Conservation (phyloP, 2,888 invertebrate species). For the Sympetrum striolatum region DNA sequence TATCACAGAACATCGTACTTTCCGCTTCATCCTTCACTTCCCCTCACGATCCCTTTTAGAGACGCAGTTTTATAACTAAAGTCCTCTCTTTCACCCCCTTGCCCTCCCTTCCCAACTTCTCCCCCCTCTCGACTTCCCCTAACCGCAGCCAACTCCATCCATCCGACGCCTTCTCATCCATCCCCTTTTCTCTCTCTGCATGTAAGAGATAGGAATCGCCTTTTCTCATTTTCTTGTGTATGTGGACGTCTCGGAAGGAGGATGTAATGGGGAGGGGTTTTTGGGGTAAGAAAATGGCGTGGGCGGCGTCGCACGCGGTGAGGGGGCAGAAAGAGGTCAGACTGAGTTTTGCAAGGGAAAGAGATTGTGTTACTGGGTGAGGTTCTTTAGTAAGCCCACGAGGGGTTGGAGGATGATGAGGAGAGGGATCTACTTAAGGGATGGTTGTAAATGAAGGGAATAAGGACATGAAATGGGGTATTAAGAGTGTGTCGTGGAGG, state of each 20-base stretch:
- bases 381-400: background rate
- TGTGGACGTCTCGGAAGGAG: background rate
- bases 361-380: no score
- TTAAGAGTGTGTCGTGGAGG: background rate
- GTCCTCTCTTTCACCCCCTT: background rate
- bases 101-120: background rate
- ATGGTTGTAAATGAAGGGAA: background rate
- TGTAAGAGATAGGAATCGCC: background rate
- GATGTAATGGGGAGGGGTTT: no score
- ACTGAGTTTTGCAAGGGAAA: no score
- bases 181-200: background rate
- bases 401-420: background rate
- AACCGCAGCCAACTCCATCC: background rate
- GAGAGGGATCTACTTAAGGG: background rate
- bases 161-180: background rate
- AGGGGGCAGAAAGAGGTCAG: background rate
- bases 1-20: no score
- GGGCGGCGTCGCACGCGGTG: background rate
- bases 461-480: background rate
- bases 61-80: no score
- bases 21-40: no score
- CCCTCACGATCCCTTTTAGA: no score
- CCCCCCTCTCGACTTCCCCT: background rate
- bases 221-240: background rate
- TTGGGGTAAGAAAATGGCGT: background rate